Evolutionary conservation across 2,113 vertebrate genomes (phyloP), one percentile per base, ranked within the genome.

Genomic region (Mellivora capensis): DNA sequence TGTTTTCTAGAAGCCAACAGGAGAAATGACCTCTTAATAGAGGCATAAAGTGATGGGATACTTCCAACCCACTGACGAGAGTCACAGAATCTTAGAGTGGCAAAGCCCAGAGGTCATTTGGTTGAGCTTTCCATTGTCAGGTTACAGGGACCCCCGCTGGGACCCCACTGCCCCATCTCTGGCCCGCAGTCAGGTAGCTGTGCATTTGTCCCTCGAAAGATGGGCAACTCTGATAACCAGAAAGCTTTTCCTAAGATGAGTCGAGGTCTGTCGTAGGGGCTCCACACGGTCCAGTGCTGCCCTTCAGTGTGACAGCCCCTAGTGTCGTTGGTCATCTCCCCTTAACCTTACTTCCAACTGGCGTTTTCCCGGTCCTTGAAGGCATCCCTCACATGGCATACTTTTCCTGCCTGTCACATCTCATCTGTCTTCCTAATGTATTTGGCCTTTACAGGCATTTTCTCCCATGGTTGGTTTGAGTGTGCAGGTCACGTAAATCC

Each of bases 301-400:
- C 42, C 83, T 79, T 23, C 6, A 0, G 3, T 0, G 0, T 14
- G 59, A 67, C n/a, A 54, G 62, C 67, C n/a, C 31, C 31, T 37
- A 0, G 4, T 57, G 11, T 37, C 29, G n/a, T 0, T 21, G 3
- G 82, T 74, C 39, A 54, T 18, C 34, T 25, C 61, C 5, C 4
- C 27, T 29, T 20, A 3, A 17, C 25, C 67, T 42, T 10, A 21
- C 20, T 25, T 61, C 13, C 4, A 15, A 2, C 69, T 13, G 17
- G 20, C 1, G 0, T 14, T 37, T 59, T 11, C 44, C 31, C 4
- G 0, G 80, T 47, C 62, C 52, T 79, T 57, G 27, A 4, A 18
- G 37, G 39, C 18, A 8, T 15, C 61, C 12, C 39, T 72, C 77
- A 52, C 4, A 0, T 21, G 44, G 11, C 7, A 1, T 7, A n/a